phyloP scores from a whole-genome alignment of 2,888 invertebrate species.

The Ptilodon capucinus region DNA sequence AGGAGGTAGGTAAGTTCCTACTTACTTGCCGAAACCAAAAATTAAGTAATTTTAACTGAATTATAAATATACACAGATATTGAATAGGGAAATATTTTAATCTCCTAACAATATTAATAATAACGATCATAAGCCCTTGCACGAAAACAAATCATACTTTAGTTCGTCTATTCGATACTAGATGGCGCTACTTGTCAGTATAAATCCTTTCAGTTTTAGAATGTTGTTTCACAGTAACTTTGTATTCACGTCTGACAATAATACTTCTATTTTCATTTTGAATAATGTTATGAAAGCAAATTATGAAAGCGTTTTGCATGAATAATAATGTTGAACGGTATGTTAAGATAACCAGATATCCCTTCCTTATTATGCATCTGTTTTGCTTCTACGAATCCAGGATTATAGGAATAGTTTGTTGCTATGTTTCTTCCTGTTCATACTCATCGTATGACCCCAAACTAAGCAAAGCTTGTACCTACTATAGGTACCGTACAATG shows the following conservation, averaged over 20 bases:
- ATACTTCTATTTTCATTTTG: constrained; percentile 21
- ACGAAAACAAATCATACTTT: background rate
- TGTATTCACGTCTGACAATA: constrained; percentile 22
- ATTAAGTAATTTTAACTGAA: too few species aligned
- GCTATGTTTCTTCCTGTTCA: too few species aligned
- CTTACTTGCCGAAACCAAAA: too few species aligned
- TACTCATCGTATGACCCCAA: too few species aligned
- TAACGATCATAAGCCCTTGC: too few species aligned
- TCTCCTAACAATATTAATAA: too few species aligned
- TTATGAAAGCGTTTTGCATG: background rate
- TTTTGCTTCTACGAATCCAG: constrained; percentile 13
- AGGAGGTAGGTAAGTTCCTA: too few species aligned
- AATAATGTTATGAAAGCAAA: constrained; percentile 27
- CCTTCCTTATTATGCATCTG: constrained; percentile 25
- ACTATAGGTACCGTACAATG: too few species aligned
- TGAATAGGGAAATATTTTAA: too few species aligned
- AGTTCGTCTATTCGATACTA: constrained; percentile 40
- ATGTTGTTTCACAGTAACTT: constrained; percentile 20
- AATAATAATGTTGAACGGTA: background rate
- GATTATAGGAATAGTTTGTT: constrained; percentile 9
- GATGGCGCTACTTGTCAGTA: constrained; percentile 46
- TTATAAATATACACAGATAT: too few species aligned
- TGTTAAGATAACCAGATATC: constrained; percentile 8
- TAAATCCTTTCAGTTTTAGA: background rate
- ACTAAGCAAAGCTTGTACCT: too few species aligned